A percentile compares a stretch with the other conserved stretches of the same genome.
These are phyloP conservation scores for Asobara japonica DNA, from an alignment of 1,140 invertebrate genomes.

Conservation along the genomic window DNA sequence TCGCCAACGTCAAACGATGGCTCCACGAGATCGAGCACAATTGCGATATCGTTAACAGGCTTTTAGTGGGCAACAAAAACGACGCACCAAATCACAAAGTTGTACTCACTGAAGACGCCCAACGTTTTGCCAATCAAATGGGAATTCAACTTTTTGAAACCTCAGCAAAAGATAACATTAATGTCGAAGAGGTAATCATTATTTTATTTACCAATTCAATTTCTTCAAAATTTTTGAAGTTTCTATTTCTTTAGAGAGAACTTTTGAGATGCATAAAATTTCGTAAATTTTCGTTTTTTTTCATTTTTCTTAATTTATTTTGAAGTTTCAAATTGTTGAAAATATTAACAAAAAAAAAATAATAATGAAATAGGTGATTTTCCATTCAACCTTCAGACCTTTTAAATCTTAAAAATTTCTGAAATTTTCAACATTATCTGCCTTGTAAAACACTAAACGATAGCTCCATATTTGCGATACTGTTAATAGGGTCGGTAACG, in stretches of 20 bases:
- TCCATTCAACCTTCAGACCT: too few species aligned
- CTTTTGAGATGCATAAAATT: neutral
- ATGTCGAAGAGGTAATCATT: constrained; percentile 89
- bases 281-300: neutral
- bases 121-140: constrained; percentile 97
- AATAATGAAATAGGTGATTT: too few species aligned
- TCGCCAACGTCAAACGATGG: constrained; percentile 98
- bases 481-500: too few species aligned
- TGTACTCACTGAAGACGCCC: constrained; percentile 95
- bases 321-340: too few species aligned
- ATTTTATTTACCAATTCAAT: neutral
- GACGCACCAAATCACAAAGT: constrained; percentile 97
- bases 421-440: too few species aligned
- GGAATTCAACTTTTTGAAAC: constrained; percentile 97
- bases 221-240: neutral
- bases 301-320: too few species aligned
- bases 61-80: constrained; percentile 99
- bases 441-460: too few species aligned
- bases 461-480: too few species aligned
- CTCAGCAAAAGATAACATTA: constrained; percentile 98
- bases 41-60: constrained; percentile 99
- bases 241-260: neutral
- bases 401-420: too few species aligned
- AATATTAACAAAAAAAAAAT: too few species aligned
- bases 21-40: constrained; percentile 99